Percentiles rank a stretch among this genome's conserved stretches.
These are phyloP conservation scores for Microcebus lehilahytsara DNA, from an alignment of 2,113 vertebrate genomes.

Conservation along the genomic window DNA sequence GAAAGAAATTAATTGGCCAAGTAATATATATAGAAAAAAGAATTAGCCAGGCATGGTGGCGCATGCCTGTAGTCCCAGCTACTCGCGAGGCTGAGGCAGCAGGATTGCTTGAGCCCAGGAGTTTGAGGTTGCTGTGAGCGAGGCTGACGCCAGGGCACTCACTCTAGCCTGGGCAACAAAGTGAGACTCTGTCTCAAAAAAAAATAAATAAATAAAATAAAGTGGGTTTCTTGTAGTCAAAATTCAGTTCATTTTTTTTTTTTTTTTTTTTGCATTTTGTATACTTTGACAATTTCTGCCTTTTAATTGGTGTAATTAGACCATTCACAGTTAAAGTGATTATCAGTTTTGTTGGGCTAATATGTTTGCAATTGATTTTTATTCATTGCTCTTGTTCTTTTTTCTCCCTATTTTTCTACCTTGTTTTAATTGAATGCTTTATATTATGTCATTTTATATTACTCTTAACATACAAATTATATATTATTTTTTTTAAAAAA, in stretches of 20 bases:
- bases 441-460: not conserved
- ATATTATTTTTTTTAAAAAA: not conserved
- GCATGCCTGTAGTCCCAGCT: no score
- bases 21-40: no score
- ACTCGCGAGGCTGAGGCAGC: no score
- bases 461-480: not conserved
- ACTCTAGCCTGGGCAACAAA: no score
- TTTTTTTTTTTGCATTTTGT: not conserved
- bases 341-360: not conserved
- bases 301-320: not conserved
- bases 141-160: no score
- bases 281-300: not conserved
- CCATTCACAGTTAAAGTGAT: not conserved
- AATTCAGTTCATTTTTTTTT: not conserved
- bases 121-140: no score
- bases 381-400: not conserved
- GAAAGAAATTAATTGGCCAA: no score
- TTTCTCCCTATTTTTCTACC: not conserved
- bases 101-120: no score
- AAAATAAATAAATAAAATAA: no score
- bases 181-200: no score
- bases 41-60: no score
- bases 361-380: not conserved
- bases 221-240: not conserved
- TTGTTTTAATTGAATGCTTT: not conserved